Percentiles rank a stretch among this genome's conserved stretches.
These are phyloP conservation scores for Andrena praecox DNA, from an alignment of 2,888 invertebrate species.

Conservation along the genomic window DNA sequence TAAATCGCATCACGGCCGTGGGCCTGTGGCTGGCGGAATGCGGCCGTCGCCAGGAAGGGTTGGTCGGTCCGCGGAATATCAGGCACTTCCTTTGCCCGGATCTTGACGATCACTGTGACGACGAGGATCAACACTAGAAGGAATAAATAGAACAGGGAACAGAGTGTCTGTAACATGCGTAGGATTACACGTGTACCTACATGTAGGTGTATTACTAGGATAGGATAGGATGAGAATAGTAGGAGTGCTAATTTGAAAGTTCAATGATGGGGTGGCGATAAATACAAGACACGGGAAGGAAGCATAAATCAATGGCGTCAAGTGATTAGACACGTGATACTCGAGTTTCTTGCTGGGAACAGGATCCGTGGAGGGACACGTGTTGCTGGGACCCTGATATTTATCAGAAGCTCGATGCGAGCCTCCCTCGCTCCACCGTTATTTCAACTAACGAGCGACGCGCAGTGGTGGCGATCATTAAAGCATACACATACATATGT, in stretches of 20 bases:
- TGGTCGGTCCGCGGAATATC: conserved; percentile 90
- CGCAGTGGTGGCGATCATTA: conserved; percentile 20
- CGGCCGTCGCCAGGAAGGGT: conserved; percentile 87
- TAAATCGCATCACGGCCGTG: conserved; percentile 75
- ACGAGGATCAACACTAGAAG: conserved; percentile 7
- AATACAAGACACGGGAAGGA: no score
- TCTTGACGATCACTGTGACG: conserved; percentile 75
- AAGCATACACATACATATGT: background rate
- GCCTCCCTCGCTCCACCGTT: conserved; percentile 6
- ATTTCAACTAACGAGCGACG: conserved; percentile 23
- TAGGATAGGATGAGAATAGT: no score
- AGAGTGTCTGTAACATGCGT: no score
- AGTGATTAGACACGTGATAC: background rate
- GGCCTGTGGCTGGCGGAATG: conserved; percentile 79
- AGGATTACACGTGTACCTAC: no score
- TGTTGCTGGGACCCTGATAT: conserved; percentile 32
- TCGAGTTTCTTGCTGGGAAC: conserved; percentile 1
- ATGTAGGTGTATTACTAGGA: no score
- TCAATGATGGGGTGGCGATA: no score
- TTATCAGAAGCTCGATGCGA: conserved; percentile 10
- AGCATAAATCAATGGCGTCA: background rate
- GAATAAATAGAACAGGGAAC: no score
- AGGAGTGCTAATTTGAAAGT: no score
- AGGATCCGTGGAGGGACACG: conserved; percentile 30
- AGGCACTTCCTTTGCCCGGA: conserved; percentile 90